Conservation (phyloP, 2,797 vertebrate genomes). For the Myotis findleyi region DNA sequence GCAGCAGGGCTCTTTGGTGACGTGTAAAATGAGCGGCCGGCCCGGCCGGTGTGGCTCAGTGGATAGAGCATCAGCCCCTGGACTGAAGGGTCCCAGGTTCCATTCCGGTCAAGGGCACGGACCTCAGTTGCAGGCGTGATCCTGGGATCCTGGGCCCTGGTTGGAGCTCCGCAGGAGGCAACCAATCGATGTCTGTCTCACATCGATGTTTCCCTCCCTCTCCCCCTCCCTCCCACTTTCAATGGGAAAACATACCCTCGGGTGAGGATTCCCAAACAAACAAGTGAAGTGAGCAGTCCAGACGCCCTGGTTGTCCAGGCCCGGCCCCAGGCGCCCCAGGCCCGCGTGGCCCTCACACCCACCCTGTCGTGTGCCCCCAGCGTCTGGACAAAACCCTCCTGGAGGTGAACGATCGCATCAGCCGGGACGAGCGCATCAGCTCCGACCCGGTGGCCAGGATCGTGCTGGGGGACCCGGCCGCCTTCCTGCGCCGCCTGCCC, state of each 20-base stretch:
- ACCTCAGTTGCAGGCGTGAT: background rate
- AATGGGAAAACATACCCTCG: background rate
- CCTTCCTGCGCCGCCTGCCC: conserved; percentile 90
- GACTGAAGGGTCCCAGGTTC: too few relatives aligned
- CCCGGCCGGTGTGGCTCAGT: background rate
- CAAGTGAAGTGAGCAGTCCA: background rate
- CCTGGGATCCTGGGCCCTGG: background rate
- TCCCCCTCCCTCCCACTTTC: background rate
- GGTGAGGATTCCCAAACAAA: too few relatives aligned
- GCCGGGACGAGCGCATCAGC: conserved; percentile 91
- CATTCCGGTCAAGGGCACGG: background rate
- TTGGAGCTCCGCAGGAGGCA: too few relatives aligned
- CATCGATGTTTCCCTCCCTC: background rate
- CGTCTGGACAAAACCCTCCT: conserved; percentile 89
- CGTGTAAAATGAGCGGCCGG: too few relatives aligned
- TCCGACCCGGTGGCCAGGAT: conserved; percentile 92
- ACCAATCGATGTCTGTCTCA: too few relatives aligned
- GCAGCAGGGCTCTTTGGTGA: too few relatives aligned
- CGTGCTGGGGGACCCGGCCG: conserved; percentile 90
- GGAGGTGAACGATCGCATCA: conserved; percentile 88
- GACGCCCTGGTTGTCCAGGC: background rate
- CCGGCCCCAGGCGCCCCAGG: background rate
- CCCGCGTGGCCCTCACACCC: background rate
- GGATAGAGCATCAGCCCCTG: background rate
- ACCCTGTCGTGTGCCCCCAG: conserved; percentile 59